A percentile compares a stretch with the other conserved stretches of the same genome.
Evolutionary conservation across 37 sponge, comb jelly and placozoan genomes (phyloP).

Genomic region (Eunapius fragilis): DNA sequence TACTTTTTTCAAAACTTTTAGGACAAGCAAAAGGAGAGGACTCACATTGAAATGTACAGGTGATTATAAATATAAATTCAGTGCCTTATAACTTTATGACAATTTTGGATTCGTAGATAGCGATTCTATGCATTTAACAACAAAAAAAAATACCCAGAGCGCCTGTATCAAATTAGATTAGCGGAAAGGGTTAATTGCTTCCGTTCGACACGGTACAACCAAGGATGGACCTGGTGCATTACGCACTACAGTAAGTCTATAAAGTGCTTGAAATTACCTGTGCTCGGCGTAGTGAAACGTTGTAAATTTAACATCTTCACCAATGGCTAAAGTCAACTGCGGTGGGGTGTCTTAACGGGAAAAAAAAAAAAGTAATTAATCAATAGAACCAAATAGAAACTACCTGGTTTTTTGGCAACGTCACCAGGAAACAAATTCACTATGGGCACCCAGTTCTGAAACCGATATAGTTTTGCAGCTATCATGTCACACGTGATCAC

Average conservation of each 20-base stretch:
- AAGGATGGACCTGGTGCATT: background rate
- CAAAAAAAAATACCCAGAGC: no score
- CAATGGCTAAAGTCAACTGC: background rate
- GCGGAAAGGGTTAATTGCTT: background rate
- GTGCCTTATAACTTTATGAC: no score
- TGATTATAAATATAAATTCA: no score
- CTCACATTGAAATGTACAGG: no score
- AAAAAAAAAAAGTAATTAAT: background rate
- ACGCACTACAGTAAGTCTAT: background rate
- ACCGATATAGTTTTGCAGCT: background rate
- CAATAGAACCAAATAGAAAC: background rate
- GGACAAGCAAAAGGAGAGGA: no score
- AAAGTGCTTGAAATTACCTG: background rate
- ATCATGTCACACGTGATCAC: background rate
- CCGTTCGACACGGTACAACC: background rate
- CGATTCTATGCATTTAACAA: no score
- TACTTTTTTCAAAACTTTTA: no score
- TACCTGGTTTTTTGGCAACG: background rate
- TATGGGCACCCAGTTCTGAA: constrained; percentile 20
- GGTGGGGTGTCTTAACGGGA: background rate
- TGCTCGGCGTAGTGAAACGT: background rate
- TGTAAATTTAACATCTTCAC: background rate
- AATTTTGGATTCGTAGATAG: no score
- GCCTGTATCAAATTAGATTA: no score
- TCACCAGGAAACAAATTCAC: background rate